These are phyloP conservation scores for Liparis tanakae DNA, from an alignment of 2,797 vertebrate genomes.

Conservation along the genomic window DNA sequence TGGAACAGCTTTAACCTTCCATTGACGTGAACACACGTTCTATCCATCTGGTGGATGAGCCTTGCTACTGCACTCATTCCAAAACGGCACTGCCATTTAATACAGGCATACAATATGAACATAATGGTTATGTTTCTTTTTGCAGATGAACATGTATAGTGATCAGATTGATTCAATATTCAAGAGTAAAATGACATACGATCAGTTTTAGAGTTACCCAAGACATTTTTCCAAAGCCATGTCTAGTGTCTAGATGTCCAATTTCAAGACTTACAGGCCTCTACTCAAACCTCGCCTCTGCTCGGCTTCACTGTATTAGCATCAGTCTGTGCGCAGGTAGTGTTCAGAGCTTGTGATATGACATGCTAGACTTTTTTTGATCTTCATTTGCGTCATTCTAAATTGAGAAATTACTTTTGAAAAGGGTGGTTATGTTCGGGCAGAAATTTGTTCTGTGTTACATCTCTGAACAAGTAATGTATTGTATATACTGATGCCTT, in stretches of 20 bases:
- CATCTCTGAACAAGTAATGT: background rate
- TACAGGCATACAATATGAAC: too few relatives aligned
- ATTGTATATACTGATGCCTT: background rate
- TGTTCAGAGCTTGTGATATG: background rate
- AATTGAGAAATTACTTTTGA: too few relatives aligned
- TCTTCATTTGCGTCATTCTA: background rate
- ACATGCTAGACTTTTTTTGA: background rate
- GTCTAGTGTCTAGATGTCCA: background rate
- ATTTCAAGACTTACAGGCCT: background rate
- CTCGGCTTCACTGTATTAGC: background rate
- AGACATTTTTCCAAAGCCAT: background rate
- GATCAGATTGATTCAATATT: background rate
- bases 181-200: background rate
- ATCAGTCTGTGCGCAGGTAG: background rate
- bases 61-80: too few relatives aligned
- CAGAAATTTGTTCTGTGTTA: background rate
- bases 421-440: background rate
- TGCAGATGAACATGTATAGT: background rate
- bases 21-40: too few relatives aligned
- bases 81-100: too few relatives aligned
- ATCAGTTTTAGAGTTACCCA: background rate
- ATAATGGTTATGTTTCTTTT: background rate
- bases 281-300: background rate
- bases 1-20: too few relatives aligned
- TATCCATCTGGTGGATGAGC: too few relatives aligned